These are phyloP conservation scores for Epistrophe grossulariae DNA, from an alignment of 2,888 invertebrate genomes.

Conservation along the genomic window DNA sequence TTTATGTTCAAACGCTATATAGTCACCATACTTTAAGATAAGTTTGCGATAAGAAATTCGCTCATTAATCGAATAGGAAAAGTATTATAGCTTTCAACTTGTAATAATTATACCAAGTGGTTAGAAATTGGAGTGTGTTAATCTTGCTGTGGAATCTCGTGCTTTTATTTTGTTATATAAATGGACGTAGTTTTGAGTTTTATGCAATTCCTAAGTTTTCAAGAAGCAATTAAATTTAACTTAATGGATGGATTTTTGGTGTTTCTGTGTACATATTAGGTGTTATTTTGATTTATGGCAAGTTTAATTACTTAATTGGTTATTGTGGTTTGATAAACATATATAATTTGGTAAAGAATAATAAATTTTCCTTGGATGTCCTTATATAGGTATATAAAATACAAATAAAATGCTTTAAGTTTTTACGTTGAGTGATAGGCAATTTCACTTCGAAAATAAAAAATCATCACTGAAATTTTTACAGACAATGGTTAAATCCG, in stretches of 20 bases:
- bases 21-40: neutral
- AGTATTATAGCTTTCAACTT: neutral
- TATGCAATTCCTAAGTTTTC: neutral
- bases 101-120: neutral
- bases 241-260: neutral
- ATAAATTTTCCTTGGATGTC: too few relatives aligned
- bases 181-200: neutral
- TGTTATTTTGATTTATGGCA: neutral
- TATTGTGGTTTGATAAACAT: too few relatives aligned
- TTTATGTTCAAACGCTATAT: neutral
- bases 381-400: too few relatives aligned
- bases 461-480: too few relatives aligned
- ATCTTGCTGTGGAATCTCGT: neutral
- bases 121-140: neutral
- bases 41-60: neutral
- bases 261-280: neutral
- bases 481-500: too few relatives aligned
- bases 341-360: too few relatives aligned
- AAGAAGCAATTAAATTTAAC: neutral
- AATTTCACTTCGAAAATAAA: too few relatives aligned
- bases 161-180: neutral
- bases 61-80: neutral
- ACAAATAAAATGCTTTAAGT: too few relatives aligned
- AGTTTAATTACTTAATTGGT: neutral
- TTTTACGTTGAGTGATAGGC: too few relatives aligned